Percentiles rank a stretch among this genome's conserved stretches.
These are phyloP conservation scores for Cheirogaleus medius DNA, from an alignment of 2,113 vertebrate genomes.

Conservation along the genomic window DNA sequence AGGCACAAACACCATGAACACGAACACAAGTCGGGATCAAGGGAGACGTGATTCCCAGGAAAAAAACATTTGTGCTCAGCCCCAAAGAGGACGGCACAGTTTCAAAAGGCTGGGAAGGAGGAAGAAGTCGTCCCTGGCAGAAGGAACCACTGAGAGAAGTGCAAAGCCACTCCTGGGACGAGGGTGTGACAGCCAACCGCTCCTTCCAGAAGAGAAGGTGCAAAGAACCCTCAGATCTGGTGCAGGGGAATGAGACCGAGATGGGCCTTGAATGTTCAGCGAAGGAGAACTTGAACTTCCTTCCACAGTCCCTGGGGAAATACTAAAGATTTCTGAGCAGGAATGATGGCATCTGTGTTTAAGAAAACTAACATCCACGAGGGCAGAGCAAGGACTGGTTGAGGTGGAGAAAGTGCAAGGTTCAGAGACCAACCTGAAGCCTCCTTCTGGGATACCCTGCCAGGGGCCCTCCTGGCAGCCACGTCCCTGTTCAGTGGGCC, in stretches of 20 bases:
- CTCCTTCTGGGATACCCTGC: not conserved
- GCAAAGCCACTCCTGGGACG: not conserved
- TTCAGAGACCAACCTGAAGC: not conserved
- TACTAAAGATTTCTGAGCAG: not conserved
- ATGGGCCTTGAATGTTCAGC: not conserved
- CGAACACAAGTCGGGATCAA: not conserved
- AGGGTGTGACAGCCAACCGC: not conserved
- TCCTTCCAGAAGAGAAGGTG: not conserved
- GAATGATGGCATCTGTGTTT: not conserved
- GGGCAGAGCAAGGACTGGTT: fast-evolving
- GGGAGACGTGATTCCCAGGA: not conserved
- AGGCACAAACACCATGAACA: not conserved
- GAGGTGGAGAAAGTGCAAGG: fast-evolving
- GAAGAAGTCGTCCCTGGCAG: not conserved
- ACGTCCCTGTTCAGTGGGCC: not conserved
- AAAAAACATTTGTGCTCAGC: not conserved
- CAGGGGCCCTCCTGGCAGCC: not conserved
- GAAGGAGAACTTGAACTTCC: not conserved
- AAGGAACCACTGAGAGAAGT: not conserved
- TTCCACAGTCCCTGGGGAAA: not conserved
- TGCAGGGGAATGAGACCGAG: not conserved
- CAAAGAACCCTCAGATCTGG: not conserved
- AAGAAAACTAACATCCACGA: not conserved
- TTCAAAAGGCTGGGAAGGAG: not conserved
- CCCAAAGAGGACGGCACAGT: not conserved